These are phyloP conservation scores for Macaria notata DNA, from an alignment of 2,888 invertebrate genomes.

Conservation along the genomic window DNA sequence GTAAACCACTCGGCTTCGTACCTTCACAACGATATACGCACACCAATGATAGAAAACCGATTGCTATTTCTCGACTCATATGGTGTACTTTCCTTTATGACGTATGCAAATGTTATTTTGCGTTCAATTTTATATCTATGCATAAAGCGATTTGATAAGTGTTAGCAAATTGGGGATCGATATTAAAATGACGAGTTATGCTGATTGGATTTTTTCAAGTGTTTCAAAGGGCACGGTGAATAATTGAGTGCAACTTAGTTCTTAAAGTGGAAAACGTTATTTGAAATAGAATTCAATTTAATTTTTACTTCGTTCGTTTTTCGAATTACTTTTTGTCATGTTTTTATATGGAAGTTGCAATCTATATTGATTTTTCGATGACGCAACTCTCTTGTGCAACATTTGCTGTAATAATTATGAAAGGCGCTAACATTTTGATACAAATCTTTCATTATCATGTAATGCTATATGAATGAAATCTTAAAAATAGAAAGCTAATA, in stretches of 20 bases:
- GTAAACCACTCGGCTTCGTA: slow-evolving; percentile 76
- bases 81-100: slow-evolving; percentile 52
- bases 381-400: not conserved
- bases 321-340: slow-evolving; percentile 11
- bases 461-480: too few relatives aligned
- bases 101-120: slow-evolving; percentile 44
- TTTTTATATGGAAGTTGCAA: slow-evolving; percentile 8
- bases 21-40: slow-evolving; percentile 59
- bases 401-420: slow-evolving; percentile 13
- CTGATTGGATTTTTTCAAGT: slow-evolving; percentile 82
- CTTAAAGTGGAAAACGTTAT: slow-evolving; percentile 52
- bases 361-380: slow-evolving; percentile 2
- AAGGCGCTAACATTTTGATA: slow-evolving; percentile 2
- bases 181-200: slow-evolving; percentile 79
- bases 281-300: slow-evolving; percentile 35
- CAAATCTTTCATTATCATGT: too few relatives aligned
- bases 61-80: slow-evolving; percentile 53
- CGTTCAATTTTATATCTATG: slow-evolving; percentile 68
- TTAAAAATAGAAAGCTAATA: too few relatives aligned
- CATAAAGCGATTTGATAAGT: slow-evolving; percentile 79
- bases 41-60: slow-evolving; percentile 59
- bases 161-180: slow-evolving; percentile 78
- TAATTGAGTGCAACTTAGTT: slow-evolving; percentile 75
- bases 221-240: slow-evolving; percentile 70
- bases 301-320: slow-evolving; percentile 29